Base-by-base conservation (phyloP, 1,140 invertebrate genomes). In the Fopius arisanus region DNA sequence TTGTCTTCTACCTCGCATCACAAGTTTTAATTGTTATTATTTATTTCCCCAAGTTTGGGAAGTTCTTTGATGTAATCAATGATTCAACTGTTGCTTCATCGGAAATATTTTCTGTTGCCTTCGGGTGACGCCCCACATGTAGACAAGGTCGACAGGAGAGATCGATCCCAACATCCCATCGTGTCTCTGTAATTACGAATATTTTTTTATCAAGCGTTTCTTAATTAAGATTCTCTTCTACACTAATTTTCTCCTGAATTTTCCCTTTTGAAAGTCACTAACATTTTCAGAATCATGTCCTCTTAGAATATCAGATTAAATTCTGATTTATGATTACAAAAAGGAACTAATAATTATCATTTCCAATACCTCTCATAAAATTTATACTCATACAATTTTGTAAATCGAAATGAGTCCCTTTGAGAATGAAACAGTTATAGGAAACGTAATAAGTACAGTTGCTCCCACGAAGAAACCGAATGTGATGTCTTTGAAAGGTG, bases 1-100 rank as follows among this genome's bases (percentile, higher is more conserved):
- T 71, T 71, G 69, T 71, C 69, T 71, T 37, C 37, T 48, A 48
- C 14, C 43, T 48, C 28, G 54, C 26, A 71, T 71, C 37, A 71
- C 62, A 19, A 41, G 28, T 26, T 43, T 43, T 21, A 26, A 48
- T 48, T 48, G 43, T 14, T 7, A 48, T 48, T 48, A 16, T n/a
- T 16, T 5, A 48, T 48, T 71, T 62, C 43, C 54, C 23, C n/a
- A n/a, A n/a, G n/a, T n/a, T n/a, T n/a, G n/a, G n/a, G n/a, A n/a
- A n/a, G n/a, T n/a, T 48, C 43, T 48, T 48, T 48, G 7, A 19
- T 5, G 16, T 16, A 48, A 48, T 48, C 43, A 6, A 3, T 0
- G 14, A 48, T 43, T 68, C 67, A 68, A 21, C 67, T 68, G 67
- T 68, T 68, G 67, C 67, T 37, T 28, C 33, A 7, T 63, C 28